Conservation (phyloP, 2,888 invertebrate species). For the Caenorhabditis sp. region DNA sequence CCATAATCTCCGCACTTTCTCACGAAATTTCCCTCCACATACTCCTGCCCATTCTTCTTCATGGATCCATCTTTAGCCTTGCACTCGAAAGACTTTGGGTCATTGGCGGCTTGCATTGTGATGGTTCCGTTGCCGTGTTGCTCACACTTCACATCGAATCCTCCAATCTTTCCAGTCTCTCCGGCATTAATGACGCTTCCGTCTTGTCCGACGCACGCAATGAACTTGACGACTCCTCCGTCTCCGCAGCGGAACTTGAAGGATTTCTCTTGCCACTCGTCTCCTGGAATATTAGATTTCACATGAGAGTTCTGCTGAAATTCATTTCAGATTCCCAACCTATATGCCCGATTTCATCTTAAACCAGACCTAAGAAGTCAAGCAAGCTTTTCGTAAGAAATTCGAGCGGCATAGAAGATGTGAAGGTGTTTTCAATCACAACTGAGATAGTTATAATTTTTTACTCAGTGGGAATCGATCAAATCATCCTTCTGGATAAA, state of each 20-base stretch:
- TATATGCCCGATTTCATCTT: too few species aligned
- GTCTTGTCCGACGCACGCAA: conserved; percentile 64
- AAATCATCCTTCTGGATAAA: too few species aligned
- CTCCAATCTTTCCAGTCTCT: conserved; percentile 61
- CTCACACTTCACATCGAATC: conserved; percentile 71
- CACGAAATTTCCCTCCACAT: conserved; percentile 57
- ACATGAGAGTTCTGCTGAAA: too few species aligned
- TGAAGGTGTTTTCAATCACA: too few species aligned
- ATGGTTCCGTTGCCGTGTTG: conserved; percentile 74
- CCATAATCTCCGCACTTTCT: conserved; percentile 51
- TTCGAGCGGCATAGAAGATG: too few species aligned
- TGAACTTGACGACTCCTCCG: conserved; percentile 68
- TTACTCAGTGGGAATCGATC: too few species aligned
- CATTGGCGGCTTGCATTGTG: conserved; percentile 66
- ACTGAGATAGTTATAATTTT: too few species aligned
- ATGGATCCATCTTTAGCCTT: conserved; percentile 51
- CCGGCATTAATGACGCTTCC: conserved; percentile 49
- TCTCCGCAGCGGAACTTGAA: conserved; percentile 75
- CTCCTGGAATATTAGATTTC: conserved; percentile 48
- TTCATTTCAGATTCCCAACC: too few species aligned
- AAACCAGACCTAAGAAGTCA: too few species aligned
- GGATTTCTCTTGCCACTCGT: conserved; percentile 74
- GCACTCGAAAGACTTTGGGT: conserved; percentile 58
- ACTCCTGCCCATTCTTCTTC: conserved; percentile 63
- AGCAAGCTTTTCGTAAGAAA: too few species aligned